Percentiles rank a stretch among this genome's conserved stretches.
These are phyloP conservation scores for Eulacestoma nigropectus DNA, from an alignment of 2,113 vertebrate species.

Conservation along the genomic window DNA sequence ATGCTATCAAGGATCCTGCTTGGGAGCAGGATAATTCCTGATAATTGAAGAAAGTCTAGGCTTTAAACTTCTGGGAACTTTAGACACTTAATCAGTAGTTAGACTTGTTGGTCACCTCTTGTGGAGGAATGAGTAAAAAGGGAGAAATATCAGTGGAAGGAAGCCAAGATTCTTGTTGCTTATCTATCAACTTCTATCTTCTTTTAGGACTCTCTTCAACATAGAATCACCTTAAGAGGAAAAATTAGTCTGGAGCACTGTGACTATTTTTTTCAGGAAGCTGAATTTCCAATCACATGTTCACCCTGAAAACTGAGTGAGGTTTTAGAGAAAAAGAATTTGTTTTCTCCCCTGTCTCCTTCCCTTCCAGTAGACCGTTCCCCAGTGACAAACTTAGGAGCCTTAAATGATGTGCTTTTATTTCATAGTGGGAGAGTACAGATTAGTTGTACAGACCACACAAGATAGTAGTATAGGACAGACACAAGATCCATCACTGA, in stretches of 20 bases:
- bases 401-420: neutral
- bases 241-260: neutral
- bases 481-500: slow-evolving; percentile 11
- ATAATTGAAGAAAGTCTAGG: neutral
- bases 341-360: neutral
- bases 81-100: neutral
- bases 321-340: neutral
- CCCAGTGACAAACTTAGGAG: neutral
- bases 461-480: neutral
- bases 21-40: neutral
- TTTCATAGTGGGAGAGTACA: neutral
- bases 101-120: neutral
- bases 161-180: neutral
- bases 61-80: neutral
- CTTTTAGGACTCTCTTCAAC: neutral
- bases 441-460: neutral
- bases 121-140: neutral
- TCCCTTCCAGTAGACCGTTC: neutral
- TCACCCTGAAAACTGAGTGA: neutral
- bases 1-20: neutral
- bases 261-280: neutral
- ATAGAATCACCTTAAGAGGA: neutral
- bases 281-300: neutral
- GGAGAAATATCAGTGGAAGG: neutral
- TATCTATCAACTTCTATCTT: neutral